Conservation (phyloP, 2,888 invertebrate species). For the Mystacides longicornis region DNA sequence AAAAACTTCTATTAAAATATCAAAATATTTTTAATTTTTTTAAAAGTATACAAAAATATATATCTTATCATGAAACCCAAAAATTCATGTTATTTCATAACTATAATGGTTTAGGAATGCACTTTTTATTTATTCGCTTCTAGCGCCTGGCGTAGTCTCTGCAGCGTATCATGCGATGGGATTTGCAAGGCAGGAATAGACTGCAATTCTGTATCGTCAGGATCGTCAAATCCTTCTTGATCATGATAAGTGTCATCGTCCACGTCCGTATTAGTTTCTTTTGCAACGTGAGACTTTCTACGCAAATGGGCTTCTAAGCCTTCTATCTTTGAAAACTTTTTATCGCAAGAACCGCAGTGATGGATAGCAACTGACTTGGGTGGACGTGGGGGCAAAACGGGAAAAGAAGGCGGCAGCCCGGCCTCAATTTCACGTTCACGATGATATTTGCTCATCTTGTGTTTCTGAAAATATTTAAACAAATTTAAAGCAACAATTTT, state of each 20-base stretch:
- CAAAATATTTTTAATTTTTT: no score
- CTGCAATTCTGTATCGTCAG: not conserved
- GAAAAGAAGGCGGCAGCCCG: slow-evolving; percentile 2
- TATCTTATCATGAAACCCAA: no score
- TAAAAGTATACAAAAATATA: no score
- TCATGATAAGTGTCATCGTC: not conserved
- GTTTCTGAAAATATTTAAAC: slow-evolving; percentile 14
- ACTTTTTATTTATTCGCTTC: no score
- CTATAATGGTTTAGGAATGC: no score
- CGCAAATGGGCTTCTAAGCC: slow-evolving; percentile 11
- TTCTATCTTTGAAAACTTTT: slow-evolving; percentile 13
- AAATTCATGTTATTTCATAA: no score
- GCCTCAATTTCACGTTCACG: slow-evolving; percentile 17
- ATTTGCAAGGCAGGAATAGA: not conserved
- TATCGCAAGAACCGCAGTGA: slow-evolving; percentile 15
- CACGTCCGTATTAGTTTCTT: not conserved
- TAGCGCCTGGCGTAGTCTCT: no score
- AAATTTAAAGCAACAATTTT: not conserved
- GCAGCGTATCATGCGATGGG: not conserved
- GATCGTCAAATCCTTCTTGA: not conserved
- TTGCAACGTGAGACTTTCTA: slow-evolving; percentile 19
- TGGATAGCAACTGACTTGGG: not conserved
- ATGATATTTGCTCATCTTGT: slow-evolving; percentile 24
- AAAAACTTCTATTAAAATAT: no score
- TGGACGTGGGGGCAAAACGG: not conserved